Evolutionary conservation across 2,888 invertebrate species (phyloP).

Genomic region (Oscheius sp.): DNA sequence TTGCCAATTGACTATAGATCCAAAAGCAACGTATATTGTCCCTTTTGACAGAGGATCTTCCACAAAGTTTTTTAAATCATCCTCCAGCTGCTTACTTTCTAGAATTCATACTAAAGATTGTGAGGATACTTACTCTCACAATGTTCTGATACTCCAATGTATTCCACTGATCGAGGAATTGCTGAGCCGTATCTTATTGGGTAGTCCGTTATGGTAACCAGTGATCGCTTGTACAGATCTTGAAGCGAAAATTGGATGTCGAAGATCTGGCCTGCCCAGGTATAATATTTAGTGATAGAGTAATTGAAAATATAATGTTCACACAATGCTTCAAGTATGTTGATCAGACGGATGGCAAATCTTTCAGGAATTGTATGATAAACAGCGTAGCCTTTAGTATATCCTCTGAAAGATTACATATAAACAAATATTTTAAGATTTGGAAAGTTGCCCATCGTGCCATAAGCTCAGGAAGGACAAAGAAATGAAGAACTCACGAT

Average conservation of each 20-base stretch:
- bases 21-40: constrained; percentile 64
- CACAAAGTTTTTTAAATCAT: constrained; percentile 39
- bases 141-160: constrained; percentile 45
- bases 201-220: constrained; percentile 30
- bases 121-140: constrained; percentile 26
- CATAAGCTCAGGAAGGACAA: no score
- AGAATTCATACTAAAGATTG: background rate
- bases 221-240: background rate
- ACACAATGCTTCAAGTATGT: background rate
- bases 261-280: background rate
- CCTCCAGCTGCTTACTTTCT: background rate
- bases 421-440: background rate
- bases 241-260: background rate
- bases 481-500: background rate
- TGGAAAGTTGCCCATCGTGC: no score
- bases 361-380: constrained; percentile 5
- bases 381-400: constrained; percentile 15
- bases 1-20: constrained; percentile 55
- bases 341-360: constrained; percentile 2
- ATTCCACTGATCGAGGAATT: constrained; percentile 39
- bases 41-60: constrained; percentile 57
- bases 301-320: constrained; percentile 13
- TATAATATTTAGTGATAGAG: background rate
- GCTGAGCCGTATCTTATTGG: constrained; percentile 31
- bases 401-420: background rate